Percentiles rank a stretch among this genome's conserved stretches.
Conservation (phyloP, 2,113 vertebrate species). For the Lota lota region DNA sequence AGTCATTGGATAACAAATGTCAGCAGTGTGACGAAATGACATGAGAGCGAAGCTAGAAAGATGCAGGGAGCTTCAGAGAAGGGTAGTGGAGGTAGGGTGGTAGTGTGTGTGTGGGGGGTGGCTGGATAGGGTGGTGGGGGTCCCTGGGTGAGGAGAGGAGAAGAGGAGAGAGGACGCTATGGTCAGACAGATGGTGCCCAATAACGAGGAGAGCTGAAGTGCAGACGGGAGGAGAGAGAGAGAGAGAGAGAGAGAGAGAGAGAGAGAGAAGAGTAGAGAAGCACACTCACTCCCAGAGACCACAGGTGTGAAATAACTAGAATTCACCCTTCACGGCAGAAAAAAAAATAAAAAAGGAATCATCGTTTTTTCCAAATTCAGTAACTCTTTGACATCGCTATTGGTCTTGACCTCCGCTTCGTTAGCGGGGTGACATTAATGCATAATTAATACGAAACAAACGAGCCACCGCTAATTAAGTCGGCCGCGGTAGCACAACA, state of each 20-base stretch:
- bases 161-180: slow-evolving; percentile 38
- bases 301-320: slow-evolving; percentile 19
- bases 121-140: slow-evolving; percentile 42
- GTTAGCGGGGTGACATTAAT: slow-evolving; percentile 58
- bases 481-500: slow-evolving; percentile 16
- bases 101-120: slow-evolving; percentile 8
- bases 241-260: slow-evolving; percentile 1
- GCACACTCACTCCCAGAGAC: neutral
- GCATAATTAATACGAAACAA: slow-evolving; percentile 67
- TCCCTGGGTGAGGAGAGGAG: slow-evolving; percentile 16
- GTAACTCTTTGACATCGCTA: slow-evolving; percentile 20
- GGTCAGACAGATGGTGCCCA: slow-evolving; percentile 61
- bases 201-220: slow-evolving; percentile 59
- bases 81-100: no score
- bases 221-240: neutral
- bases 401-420: slow-evolving; percentile 48
- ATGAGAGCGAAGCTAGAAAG: no score
- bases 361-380: slow-evolving; percentile 16
- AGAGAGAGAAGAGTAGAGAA: neutral
- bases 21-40: slow-evolving; percentile 35
- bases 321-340: no score
- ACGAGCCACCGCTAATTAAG: slow-evolving; percentile 57
- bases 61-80: no score
- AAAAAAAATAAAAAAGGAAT: no score
- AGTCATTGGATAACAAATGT: slow-evolving; percentile 33